Evolutionary conservation across 2,797 vertebrate species (phyloP).

Genomic region (Mormyrus hasselquistii): DNA sequence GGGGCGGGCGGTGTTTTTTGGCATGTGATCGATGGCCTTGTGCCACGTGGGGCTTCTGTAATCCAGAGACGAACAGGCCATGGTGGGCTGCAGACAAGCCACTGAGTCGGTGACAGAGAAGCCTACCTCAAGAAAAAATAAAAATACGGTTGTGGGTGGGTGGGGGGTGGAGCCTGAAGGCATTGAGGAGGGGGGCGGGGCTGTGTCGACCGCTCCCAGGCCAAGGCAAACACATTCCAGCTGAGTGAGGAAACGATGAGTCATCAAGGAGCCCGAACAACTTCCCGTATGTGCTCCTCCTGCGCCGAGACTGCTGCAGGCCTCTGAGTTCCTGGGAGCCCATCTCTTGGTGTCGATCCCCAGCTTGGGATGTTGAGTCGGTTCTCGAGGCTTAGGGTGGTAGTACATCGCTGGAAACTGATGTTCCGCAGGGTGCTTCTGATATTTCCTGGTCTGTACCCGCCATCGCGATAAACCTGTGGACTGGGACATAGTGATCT

Average conservation of each 20-base stretch:
- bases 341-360: neutral
- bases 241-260: neutral
- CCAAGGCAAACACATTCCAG: constrained; percentile 10
- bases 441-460: neutral
- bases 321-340: neutral
- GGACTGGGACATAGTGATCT: neutral
- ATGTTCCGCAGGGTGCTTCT: neutral
- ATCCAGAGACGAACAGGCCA: neutral
- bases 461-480: neutral
- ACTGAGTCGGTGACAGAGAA: neutral
- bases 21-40: neutral
- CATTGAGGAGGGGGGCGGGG: neutral
- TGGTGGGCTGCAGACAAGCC: neutral
- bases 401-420: neutral
- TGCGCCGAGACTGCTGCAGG: neutral
- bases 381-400: neutral
- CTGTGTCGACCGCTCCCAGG: neutral
- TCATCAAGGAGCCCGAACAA: neutral
- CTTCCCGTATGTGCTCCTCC: neutral
- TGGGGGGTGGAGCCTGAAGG: neutral
- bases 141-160: neutral
- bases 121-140: neutral
- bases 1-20: neutral
- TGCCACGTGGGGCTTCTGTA: neutral
- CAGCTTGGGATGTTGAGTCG: neutral